These are phyloP conservation scores for Ursus arctos DNA, from an alignment of 2,113 vertebrate genomes.

Conservation along the genomic window DNA sequence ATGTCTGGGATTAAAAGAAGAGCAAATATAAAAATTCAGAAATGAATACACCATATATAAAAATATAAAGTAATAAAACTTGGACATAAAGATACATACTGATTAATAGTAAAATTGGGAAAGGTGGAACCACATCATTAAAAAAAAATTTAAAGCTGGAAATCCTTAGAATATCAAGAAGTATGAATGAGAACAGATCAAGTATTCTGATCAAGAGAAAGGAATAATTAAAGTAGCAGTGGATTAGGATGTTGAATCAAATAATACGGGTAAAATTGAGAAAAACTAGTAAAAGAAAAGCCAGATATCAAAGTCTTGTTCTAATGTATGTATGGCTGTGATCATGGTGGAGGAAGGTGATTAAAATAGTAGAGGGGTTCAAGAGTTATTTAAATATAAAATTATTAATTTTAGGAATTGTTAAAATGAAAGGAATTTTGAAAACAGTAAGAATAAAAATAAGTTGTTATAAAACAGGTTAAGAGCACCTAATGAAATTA, in stretches of 20 bases:
- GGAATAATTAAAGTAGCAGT: neutral
- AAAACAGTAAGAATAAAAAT: neutral
- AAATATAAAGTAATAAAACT: neutral
- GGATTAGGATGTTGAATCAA: neutral
- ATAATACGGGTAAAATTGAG: neutral
- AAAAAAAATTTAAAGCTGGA: neutral
- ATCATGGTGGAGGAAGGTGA: neutral
- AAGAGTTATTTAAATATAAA: neutral
- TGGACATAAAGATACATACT: neutral
- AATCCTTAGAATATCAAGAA: neutral
- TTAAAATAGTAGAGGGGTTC: neutral
- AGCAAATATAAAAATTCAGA: neutral
- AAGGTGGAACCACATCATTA: neutral
- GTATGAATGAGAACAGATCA: neutral
- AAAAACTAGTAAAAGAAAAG: neutral
- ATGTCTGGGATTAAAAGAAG: neutral
- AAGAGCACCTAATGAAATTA: neutral
- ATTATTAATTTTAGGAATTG: neutral
- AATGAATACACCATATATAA: neutral
- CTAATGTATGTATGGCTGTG: fast-evolving
- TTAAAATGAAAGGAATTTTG: constrained; percentile 19
- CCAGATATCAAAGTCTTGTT: neutral
- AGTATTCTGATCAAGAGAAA: neutral
- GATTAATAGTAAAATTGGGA: neutral
- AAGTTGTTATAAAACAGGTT: neutral